Percentiles rank a stretch among this genome's conserved stretches.
Evolutionary conservation across 2,113 vertebrate genomes (phyloP).

Genomic region (Ptilorrhoa leucosticta): DNA sequence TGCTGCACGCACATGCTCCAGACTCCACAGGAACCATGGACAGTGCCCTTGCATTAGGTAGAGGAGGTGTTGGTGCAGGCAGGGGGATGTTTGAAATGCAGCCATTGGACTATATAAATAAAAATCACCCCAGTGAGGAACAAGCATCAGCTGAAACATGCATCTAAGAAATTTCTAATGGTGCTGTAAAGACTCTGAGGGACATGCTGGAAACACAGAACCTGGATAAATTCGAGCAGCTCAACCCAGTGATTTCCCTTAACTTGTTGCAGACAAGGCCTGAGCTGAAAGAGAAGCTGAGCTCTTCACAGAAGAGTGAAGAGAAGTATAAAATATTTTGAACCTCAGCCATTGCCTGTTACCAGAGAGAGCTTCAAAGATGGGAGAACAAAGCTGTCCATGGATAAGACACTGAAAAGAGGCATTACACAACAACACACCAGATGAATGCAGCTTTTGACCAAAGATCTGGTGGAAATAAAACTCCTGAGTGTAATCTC

Average conservation of each 20-base stretch:
- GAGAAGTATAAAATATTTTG: slow-evolving; percentile 80
- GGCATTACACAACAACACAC: slow-evolving; percentile 78
- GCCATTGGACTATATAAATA: slow-evolving; percentile 78
- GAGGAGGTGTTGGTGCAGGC: slow-evolving; percentile 74
- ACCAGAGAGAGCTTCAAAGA: slow-evolving; percentile 82
- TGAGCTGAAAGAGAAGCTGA: slow-evolving; percentile 75
- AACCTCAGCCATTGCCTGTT: slow-evolving; percentile 82
- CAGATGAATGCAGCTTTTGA: slow-evolving; percentile 83
- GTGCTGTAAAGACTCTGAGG: slow-evolving; percentile 80
- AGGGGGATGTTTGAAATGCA: slow-evolving; percentile 85
- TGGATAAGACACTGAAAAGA: slow-evolving; percentile 81
- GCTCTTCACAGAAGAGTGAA: slow-evolving; percentile 76
- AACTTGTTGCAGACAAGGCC: slow-evolving; percentile 80
- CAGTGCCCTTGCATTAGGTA: slow-evolving; percentile 76
- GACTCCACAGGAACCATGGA: slow-evolving; percentile 56
- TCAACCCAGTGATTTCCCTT: slow-evolving; percentile 79
- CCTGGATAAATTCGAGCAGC: slow-evolving; percentile 76
- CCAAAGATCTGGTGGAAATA: slow-evolving; percentile 72
- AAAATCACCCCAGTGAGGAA: slow-evolving; percentile 73
- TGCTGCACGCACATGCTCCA: slow-evolving; percentile 38
- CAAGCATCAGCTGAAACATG: slow-evolving; percentile 17
- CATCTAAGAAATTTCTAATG: slow-evolving; percentile 74
- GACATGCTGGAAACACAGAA: slow-evolving; percentile 84
- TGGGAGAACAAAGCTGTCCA: slow-evolving; percentile 82
- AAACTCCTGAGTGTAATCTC: slow-evolving; percentile 81